A percentile compares a stretch with the other conserved stretches of the same genome.
Conservation (phyloP, 2,888 invertebrate species). For the Hydropsyche betteni region DNA sequence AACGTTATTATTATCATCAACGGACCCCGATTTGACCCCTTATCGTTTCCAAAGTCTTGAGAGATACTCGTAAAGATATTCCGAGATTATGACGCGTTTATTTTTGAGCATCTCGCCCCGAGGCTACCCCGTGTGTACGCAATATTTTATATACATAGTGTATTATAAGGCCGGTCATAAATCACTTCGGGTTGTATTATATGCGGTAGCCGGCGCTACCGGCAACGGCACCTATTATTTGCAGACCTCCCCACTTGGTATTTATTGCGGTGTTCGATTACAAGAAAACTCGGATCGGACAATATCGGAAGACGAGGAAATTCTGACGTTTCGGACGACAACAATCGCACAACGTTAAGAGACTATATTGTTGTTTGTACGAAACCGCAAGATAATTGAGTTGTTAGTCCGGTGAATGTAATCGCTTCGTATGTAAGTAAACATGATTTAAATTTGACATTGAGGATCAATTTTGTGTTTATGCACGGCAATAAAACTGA, state of each 20-base stretch:
- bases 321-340: background rate
- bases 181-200: slow-evolving; percentile 31
- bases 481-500: background rate
- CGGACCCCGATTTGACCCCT: too few relatives aligned
- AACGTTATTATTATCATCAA: too few relatives aligned
- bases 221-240: slow-evolving; percentile 35
- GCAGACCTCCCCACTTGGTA: slow-evolving; percentile 29
- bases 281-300: slow-evolving; percentile 10
- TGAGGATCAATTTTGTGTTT: background rate
- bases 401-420: background rate
- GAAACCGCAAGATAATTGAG: background rate
- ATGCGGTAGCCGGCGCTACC: slow-evolving; percentile 27
- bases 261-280: slow-evolving; percentile 35
- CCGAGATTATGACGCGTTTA: slow-evolving; percentile 20
- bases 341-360: background rate
- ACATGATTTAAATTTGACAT: background rate
- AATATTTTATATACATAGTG: background rate
- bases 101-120: slow-evolving; percentile 29
- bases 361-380: background rate
- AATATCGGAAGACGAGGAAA: background rate
- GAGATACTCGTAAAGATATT: slow-evolving; percentile 23
- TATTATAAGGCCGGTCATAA: slow-evolving; percentile 16
- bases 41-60: too few relatives aligned
- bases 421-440: background rate
- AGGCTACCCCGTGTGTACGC: slow-evolving; percentile 27